A percentile compares a stretch with the other conserved stretches of the same genome.
These are phyloP conservation scores for Prionailurus viverrinus DNA, from an alignment of 2,113 vertebrate genomes.

Conservation along the genomic window DNA sequence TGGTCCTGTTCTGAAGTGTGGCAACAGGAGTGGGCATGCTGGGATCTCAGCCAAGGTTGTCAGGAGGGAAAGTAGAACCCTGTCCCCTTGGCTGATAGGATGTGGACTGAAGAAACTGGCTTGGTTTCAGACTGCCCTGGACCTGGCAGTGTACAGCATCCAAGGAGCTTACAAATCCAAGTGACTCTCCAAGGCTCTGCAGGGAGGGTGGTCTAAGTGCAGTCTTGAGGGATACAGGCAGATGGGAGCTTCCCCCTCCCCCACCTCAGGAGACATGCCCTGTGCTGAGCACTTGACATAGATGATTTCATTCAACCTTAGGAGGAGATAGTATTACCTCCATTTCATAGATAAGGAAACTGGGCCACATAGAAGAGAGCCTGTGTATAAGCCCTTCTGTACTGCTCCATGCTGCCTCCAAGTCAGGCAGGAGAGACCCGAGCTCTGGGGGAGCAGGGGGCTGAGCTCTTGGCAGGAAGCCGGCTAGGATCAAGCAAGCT, in stretches of 20 bases:
- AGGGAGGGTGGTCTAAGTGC: neutral
- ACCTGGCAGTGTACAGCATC: neutral
- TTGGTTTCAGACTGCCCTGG: neutral
- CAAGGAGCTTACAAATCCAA: neutral
- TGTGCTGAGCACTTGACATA: neutral
- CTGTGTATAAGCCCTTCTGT: neutral
- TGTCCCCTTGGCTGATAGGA: neutral
- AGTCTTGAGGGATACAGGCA: neutral
- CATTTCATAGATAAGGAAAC: neutral
- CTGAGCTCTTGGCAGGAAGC: neutral
- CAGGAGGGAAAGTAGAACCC: neutral
- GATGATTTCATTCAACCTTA: neutral
- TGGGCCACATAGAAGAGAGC: neutral
- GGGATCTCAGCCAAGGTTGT: neutral
- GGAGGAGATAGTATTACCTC: neutral
- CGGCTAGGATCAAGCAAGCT: neutral
- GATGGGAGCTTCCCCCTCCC: neutral
- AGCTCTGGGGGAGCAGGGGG: neutral
- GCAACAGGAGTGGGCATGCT: neutral
- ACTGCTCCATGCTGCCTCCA: neutral
- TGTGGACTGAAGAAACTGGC: neutral
- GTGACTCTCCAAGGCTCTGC: neutral
- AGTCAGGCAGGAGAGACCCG: accelerated
- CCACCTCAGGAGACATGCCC: neutral
- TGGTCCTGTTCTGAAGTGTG: neutral